Evolutionary conservation across 2,113 vertebrate genomes (phyloP), one percentile per base, ranked within the genome.

Genomic region (Ctenomys sociabilis): DNA sequence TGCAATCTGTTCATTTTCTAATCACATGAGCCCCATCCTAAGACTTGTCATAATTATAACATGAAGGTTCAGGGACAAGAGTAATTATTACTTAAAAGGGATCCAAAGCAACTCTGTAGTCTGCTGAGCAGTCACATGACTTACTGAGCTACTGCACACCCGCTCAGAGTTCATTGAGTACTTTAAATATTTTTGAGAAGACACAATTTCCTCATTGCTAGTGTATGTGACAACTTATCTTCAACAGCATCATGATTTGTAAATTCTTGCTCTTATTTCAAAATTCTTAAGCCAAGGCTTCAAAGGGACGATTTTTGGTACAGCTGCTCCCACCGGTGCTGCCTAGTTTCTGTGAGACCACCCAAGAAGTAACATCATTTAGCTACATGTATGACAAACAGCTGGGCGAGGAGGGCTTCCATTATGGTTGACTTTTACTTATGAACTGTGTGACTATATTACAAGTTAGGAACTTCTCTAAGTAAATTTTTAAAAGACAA

Each of bases 241-340:
- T 93, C 61, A 78, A 89, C 81, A 91, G n/a, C 4, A 92, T 17
- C 35, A 13, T 78, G 57, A 84, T 92, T 87, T 93, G 49, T 80
- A 92, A 94, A 86, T 92, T 91, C 37, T 66, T 85, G 52, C 24
- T 88, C 84, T 82, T 92, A 68, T 94, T 95, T 91, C 64, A 88
- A 59, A 97, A 80, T 95, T 92, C 30, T 84, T 92, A 95, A 96
- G 72, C 40, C 45, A 22, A 59, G 35, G 28, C 75, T 91, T 87
- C 87, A 66, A 73, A 91, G 49, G 80, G 66, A 54, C 37, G 84
- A 92, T 57, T 64, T 32, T 19, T 59, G 43, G 40, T 3, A 85
- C 14, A 78, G 68, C 73, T 22, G 0, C 54, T 45, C 70, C 83
- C 91, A 2, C 85, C 83, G 68, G 49, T 88, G 72, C 17, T 82